These are phyloP conservation scores for Triplophysa tibetana DNA, from an alignment of 2,113 vertebrate genomes.

Conservation along the genomic window DNA sequence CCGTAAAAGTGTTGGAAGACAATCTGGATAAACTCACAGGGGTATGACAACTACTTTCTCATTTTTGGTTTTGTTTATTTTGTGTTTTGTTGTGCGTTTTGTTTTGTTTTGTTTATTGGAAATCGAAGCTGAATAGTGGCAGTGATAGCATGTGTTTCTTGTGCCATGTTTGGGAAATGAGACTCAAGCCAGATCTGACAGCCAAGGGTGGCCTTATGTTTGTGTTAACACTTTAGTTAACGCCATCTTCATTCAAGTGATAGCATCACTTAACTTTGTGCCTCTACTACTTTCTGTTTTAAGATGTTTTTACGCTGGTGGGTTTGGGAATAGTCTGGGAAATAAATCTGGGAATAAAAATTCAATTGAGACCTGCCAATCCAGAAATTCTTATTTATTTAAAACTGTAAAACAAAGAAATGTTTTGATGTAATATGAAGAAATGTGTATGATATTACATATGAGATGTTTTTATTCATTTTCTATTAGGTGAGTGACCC, in stretches of 20 bases:
- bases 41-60: slow-evolving; percentile 70
- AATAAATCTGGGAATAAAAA: too few relatives aligned
- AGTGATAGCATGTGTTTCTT: slow-evolving; percentile 16
- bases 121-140: neutral
- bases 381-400: too few relatives aligned
- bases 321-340: neutral
- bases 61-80: slow-evolving; percentile 43
- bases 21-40: slow-evolving; percentile 88
- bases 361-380: too few relatives aligned
- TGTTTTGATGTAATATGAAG: too few relatives aligned
- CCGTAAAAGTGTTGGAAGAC: slow-evolving; percentile 95
- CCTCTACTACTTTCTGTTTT: neutral
- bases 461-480: slow-evolving; percentile 25
- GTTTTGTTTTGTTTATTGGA: slow-evolving; percentile 33
- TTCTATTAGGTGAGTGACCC: slow-evolving; percentile 72
- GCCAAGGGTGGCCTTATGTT: slow-evolving; percentile 21
- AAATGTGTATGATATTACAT: neutral
- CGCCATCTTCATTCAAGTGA: neutral
- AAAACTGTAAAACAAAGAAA: too few relatives aligned
- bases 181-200: slow-evolving; percentile 16
- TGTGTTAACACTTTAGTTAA: slow-evolving; percentile 26
- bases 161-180: slow-evolving; percentile 8
- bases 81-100: slow-evolving; percentile 12
- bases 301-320: too few relatives aligned
- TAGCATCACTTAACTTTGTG: neutral